Base-by-base conservation (phyloP, 2,797 vertebrate genomes). In the Platyrinchus mystaceus region DNA sequence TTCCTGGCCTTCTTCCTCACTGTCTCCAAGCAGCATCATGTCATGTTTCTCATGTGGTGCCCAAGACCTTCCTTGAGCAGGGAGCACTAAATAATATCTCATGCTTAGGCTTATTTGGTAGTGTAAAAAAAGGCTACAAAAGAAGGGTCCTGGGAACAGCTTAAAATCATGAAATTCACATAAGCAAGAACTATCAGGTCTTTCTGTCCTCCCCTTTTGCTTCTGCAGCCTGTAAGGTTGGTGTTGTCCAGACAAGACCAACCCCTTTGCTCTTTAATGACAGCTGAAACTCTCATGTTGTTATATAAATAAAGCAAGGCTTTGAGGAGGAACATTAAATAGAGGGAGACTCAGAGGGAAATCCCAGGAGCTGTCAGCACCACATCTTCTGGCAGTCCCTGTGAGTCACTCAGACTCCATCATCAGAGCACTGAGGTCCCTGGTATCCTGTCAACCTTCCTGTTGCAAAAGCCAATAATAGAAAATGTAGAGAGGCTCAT, bases 11-110 rank as follows among this genome's bases (percentile, higher is more conserved):
- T 77, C 17, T 34, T 77, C 32, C n/a, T 89, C 49, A 12, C 37
- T 3, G 3, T 55, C 24, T 52, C 63, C 22, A 37, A 58, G 60
- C 43, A 66, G 21, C n/a, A 32, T 32, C 36, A 27, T 12, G 28
- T 14, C 28, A 43, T 4, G 0, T 87, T 62, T 12, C 18, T 22
- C 13, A 9, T 0, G 0, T 49, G 32, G 22, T 63, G 26, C 36
- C 63, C 43, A 10, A 58, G 50, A 39, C 19, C 56, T 77, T 56
- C 27, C 43, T 55, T 27, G 53, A 49, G 27, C 39, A 63, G 37
- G 19, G 34, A 88, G 50, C 41, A 30, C 37, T 7, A 9, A 53
- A 21, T 32, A 58, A 34, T 44, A 43, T 20, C 30, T 66, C 1
- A 0, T 50, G 30, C 43, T 66, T 46, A 34, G 43, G 63, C 43